Evolutionary conservation across 2,797 vertebrate genomes (phyloP).

Genomic region (Tamandua tetradactyla): DNA sequence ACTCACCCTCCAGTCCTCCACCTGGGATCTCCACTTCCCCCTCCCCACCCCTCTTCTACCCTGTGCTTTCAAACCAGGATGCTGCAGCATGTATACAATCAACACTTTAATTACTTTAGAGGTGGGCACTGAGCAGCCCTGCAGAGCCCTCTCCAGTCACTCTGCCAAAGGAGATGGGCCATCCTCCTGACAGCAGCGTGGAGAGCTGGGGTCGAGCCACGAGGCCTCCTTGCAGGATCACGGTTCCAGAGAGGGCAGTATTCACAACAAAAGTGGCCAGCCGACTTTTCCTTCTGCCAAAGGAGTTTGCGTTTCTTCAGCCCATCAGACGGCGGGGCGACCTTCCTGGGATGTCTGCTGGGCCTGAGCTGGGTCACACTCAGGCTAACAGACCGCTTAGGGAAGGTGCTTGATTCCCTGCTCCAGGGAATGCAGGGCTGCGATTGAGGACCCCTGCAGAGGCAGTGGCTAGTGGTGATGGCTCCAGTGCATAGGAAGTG

Average conservation of each 20-base stretch:
- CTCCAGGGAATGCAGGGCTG: neutral
- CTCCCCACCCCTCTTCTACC: neutral
- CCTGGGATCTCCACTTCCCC: accelerated
- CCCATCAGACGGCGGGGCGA: neutral
- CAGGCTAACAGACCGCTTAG: neutral
- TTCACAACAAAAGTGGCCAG: neutral
- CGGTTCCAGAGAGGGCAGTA: neutral
- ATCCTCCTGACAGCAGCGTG: accelerated
- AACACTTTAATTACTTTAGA: conserved; percentile 71
- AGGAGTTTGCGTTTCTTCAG: neutral
- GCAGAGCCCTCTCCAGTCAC: neutral
- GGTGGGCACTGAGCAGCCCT: neutral
- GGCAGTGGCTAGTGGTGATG: neutral
- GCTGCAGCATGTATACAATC: neutral
- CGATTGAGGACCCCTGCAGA: neutral
- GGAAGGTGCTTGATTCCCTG: neutral
- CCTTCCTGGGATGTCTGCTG: neutral
- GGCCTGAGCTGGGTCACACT: neutral
- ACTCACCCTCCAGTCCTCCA: neutral
- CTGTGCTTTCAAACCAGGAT: neutral
- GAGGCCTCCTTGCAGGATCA: neutral
- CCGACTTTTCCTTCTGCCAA: neutral
- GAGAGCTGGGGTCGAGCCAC: neutral
- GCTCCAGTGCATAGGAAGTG: neutral
- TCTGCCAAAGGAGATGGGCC: neutral